phyloP scores from a whole-genome alignment of 2,888 invertebrate species.

The Leptinotarsa haldemani region DNA sequence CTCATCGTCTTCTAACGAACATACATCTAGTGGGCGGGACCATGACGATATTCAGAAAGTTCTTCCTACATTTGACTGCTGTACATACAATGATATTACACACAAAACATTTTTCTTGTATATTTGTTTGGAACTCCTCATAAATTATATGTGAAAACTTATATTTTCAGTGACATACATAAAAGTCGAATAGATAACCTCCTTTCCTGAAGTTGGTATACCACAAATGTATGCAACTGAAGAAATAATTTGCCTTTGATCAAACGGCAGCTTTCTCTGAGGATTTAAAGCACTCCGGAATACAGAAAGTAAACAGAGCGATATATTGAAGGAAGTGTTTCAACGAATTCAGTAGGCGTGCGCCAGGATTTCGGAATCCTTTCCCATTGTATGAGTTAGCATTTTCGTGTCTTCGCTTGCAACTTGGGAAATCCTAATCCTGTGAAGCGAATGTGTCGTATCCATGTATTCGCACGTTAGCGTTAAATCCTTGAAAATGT shows the following conservation, averaged over 20 bases:
- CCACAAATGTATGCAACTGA: too few relatives aligned
- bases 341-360: slow-evolving; percentile 32
- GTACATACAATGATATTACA: too few relatives aligned
- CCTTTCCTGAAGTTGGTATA: too few relatives aligned
- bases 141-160: too few relatives aligned
- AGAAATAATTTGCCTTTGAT: neutral
- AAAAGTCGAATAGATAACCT: too few relatives aligned
- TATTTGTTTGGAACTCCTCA: too few relatives aligned
- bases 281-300: neutral
- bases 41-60: too few relatives aligned
- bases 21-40: too few relatives aligned
- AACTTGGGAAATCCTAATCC: slow-evolving; percentile 55
- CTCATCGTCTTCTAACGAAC: too few relatives aligned
- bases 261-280: neutral
- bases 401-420: slow-evolving; percentile 50
- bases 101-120: too few relatives aligned
- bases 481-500: slow-evolving; percentile 54
- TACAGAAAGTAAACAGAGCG: slow-evolving; percentile 18
- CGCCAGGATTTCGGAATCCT: slow-evolving; percentile 27
- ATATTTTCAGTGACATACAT: too few relatives aligned
- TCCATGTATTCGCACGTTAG: slow-evolving; percentile 51
- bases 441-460: slow-evolving; percentile 48
- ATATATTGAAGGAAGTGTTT: slow-evolving; percentile 13
- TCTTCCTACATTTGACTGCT: too few relatives aligned
- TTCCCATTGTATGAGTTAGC: slow-evolving; percentile 48